Evolutionary conservation across 2,888 invertebrate genomes (phyloP), one percentile per base, ranked within the genome.

Genomic region (Altica lythri): DNA sequence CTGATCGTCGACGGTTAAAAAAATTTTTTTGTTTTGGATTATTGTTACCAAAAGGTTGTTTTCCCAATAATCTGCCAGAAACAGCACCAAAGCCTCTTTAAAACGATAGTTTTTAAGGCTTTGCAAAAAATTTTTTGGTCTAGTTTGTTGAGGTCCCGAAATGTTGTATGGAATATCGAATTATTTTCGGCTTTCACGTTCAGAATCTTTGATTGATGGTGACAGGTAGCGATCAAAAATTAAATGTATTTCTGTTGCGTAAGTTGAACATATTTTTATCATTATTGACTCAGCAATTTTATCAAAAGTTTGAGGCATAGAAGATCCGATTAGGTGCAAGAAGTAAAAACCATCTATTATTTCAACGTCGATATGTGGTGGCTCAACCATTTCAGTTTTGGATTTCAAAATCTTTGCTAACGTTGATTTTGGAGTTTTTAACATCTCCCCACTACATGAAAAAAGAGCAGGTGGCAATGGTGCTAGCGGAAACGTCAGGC

Each of bases 151-250:
- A 59, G 68, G 66, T 54, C 69, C 68, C 4, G 57, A 34, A 60
- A 71, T 72, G 35, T 46, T 60, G 40, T 63, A 71, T 4, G 63
- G 61, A 57, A 64, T 61, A 50, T 49, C 50, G 13, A 55, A 55
- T 37, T 60, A 66, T 55, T 59, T 9, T 53, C 60, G 49, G 48
- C 34, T 59, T 59, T 61, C 43, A n/a, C 66, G 63, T 62, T 73
- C 72, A 30, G 40, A 64, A 63, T 72, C 27, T 27, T 27, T 27
- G n/a, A 27, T 27, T 2, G 9, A 27, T 3, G 27, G 27, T n/a
- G 27, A 47, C 38, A 67, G 61, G 57, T 72, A 70, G 8, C 66
- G 61, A 55, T 72, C 71, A 52, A 71, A 70, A 37, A 70, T 59
- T 19, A 67, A 30, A 58, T 66, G 62, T n/a, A 69, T 57, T 54